Evolutionary conservation across 2,113 vertebrate genomes (phyloP), one percentile per base, ranked within the genome.

Genomic region (Equus przewalskii): DNA sequence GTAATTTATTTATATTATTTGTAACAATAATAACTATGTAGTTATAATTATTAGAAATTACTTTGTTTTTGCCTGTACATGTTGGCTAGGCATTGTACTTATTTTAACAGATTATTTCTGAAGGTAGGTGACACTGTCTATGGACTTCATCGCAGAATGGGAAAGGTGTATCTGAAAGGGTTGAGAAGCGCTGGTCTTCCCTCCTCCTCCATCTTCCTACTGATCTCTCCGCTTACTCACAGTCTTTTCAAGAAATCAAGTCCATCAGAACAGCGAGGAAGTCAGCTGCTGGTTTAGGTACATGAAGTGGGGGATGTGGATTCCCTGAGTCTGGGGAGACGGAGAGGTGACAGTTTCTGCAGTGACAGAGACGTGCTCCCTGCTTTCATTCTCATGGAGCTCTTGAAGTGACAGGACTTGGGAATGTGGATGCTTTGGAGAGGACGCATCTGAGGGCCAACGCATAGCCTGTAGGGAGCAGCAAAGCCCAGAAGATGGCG

Each of bases 401-500:
- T 92, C 14, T 11, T 4, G 24, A 89, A 9, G 10, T 41, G 7
- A 56, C 5, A 64, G 60, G 30, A 65, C 13, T 80, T 41, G 41
- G 14, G 1, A 19, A 75, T n/a, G 14, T 33, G 30, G 73, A 14
- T 30, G 12, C 26, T 73, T n/a, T 6, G 51, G 60, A 33, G 30
- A 67, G 56, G 19, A 24, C 10, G 67, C 22, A 18, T 60, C 22
- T 18, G 22, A 78, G 46, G 7, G 33, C 22, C 54, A 58, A 33
- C 49, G 24, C 0, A 0, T 6, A 51, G 41, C 49, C 67, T 72
- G 72, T 33, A 75, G 70, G 56, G 58, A 84, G 79, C 7, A 70
- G n/a, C 44, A 24, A 73, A 24, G 83, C 30, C 87, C 92, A 93
- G 92, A 26, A 93, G 89, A 15, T 49, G 80, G 92, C 67, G 81